Conservation (phyloP, 2,888 invertebrate genomes). For the Celastrina argiolus region DNA sequence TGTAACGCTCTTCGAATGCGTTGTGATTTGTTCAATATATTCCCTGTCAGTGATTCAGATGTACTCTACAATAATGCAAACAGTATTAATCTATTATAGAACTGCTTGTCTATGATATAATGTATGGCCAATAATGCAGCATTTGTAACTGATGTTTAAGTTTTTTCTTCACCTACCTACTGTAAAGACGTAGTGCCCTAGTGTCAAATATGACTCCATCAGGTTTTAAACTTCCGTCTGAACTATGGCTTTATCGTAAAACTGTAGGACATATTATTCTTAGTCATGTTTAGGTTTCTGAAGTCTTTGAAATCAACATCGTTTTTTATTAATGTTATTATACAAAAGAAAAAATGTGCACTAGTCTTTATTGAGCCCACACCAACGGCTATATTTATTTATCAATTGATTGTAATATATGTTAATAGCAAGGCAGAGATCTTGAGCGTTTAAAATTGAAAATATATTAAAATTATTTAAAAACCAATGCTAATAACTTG, state of each 20-base stretch:
- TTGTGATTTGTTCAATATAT: neutral
- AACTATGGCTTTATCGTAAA: slow-evolving; percentile 34
- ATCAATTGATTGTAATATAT: neutral
- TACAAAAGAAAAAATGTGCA: slow-evolving; percentile 28
- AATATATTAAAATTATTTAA: neutral
- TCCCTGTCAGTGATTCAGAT: neutral
- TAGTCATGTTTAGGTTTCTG: slow-evolving; percentile 29
- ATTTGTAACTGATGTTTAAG: slow-evolving; percentile 25
- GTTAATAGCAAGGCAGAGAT: neutral
- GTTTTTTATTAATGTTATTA: slow-evolving; percentile 24
- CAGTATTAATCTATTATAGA: slow-evolving; percentile 26
- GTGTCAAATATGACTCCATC: slow-evolving; percentile 28
- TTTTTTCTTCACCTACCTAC: neutral
- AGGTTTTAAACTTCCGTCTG: slow-evolving; percentile 33
- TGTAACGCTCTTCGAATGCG: neutral
- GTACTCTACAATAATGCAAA: slow-evolving; percentile 22
- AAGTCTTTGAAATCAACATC: slow-evolving; percentile 26
- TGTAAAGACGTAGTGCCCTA: slow-evolving; percentile 23
- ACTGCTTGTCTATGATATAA: slow-evolving; percentile 27
- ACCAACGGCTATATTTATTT: slow-evolving; percentile 8
- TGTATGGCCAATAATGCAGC: slow-evolving; percentile 13
- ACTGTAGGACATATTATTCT: slow-evolving; percentile 28
- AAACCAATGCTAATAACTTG: too few species aligned
- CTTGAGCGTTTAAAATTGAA: neutral
- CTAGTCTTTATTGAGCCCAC: slow-evolving; percentile 31